phyloP scores from a whole-genome alignment of 1,140 invertebrate genomes.

The Branchinecta lindahli region DNA sequence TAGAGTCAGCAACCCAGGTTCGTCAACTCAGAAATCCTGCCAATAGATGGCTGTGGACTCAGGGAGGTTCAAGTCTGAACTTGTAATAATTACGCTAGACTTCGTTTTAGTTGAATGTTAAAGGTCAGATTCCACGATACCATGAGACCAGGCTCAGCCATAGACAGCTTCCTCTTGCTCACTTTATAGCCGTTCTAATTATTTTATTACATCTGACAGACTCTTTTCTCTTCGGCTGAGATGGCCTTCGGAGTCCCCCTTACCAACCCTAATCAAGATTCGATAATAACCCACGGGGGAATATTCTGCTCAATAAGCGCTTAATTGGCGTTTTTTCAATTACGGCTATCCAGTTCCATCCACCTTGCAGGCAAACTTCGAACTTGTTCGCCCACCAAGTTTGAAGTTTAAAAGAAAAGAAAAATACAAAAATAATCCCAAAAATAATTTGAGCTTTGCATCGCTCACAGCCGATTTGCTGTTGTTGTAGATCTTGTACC shows the following conservation, averaged over 20 bases:
- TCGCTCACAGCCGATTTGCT: no score
- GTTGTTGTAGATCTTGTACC: no score
- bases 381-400: no score
- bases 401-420: background rate
- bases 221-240: conserved; percentile 11
- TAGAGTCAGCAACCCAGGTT: background rate
- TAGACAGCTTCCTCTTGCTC: conserved; percentile 15
- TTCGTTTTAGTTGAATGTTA: no score
- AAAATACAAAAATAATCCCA: background rate
- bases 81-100: no score
- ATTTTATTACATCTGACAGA: conserved; percentile 17
- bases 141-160: conserved; percentile 15
- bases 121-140: background rate
- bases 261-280: background rate
- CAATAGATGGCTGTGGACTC: no score
- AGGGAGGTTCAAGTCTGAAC: no score
- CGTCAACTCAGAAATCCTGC: conserved; percentile 13
- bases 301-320: conserved; percentile 14
- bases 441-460: no score
- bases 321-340: conserved; percentile 15
- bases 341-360: conserved; percentile 10
- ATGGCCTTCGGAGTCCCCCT: no score
- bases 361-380: no score
- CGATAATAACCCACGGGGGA: conserved; percentile 1
- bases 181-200: conserved; percentile 10